These are phyloP conservation scores for Borostomias antarcticus DNA, from an alignment of 2,797 vertebrate species.

Conservation along the genomic window DNA sequence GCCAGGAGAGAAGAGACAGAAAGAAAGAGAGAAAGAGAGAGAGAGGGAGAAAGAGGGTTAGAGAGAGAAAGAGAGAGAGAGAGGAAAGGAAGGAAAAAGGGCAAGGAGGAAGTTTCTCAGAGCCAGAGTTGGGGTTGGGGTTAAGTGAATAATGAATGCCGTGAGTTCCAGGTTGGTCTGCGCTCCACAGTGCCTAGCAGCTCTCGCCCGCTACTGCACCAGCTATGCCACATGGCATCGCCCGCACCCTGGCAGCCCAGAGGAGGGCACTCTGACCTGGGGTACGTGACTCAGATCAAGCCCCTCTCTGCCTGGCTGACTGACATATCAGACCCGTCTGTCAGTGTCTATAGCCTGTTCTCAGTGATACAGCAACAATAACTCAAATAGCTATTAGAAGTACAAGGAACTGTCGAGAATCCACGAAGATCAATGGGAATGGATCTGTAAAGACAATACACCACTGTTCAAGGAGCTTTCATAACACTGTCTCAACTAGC, in stretches of 20 bases:
- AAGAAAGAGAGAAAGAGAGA: conserved; percentile 10
- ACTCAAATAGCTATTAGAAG: neutral
- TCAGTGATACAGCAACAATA: neutral
- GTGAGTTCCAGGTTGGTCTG: conserved; percentile 49
- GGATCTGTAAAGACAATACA: too few species aligned
- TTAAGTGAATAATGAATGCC: conserved; percentile 64
- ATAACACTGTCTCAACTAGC: neutral
- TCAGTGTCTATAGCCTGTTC: neutral
- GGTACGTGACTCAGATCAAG: conserved; percentile 58
- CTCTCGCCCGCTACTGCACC: conserved; percentile 25
- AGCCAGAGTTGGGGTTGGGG: conserved; percentile 62
- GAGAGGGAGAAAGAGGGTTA: neutral
- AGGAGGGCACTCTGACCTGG: conserved; percentile 4
- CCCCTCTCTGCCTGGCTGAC: conserved; percentile 22
- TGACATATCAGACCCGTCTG: neutral
- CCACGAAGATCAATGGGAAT: too few species aligned
- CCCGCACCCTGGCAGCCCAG: conserved; percentile 2
- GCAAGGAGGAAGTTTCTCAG: conserved; percentile 34
- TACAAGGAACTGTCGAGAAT: neutral
- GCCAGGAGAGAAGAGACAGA: neutral
- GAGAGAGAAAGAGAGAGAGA: neutral
- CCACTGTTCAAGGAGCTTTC: too few species aligned
- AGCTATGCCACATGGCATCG: conserved; percentile 4
- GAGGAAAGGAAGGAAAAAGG: too few species aligned
- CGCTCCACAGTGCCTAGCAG: conserved; percentile 26